Percentiles rank a stretch among this genome's conserved stretches.
phyloP scores from a whole-genome alignment of 2,113 vertebrate species.

The Ptilonorhynchus violaceus region DNA sequence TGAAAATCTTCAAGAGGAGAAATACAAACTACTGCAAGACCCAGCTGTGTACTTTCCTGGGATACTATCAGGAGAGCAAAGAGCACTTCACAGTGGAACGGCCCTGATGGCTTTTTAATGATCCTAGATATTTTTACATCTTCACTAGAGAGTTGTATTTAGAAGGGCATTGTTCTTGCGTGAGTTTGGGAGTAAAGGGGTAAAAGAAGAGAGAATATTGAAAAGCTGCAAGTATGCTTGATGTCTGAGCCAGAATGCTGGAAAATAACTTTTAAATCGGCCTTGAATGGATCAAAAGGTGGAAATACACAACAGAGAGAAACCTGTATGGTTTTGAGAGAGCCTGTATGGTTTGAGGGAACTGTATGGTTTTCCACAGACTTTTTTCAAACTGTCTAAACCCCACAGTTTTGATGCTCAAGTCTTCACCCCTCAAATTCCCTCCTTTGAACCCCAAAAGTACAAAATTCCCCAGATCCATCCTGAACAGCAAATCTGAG shows the following conservation, averaged over 20 bases:
- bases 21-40: background rate
- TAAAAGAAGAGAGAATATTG: background rate
- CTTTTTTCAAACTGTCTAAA: background rate
- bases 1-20: background rate
- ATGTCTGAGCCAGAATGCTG: background rate
- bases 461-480: background rate
- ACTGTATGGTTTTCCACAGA: background rate
- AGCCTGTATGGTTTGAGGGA: background rate
- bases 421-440: background rate
- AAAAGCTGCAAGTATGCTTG: background rate
- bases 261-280: background rate
- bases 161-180: background rate
- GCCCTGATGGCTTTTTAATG: slow-evolving; percentile 25
- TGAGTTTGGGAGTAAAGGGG: background rate
- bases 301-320: background rate
- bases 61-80: background rate
- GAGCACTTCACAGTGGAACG: background rate
- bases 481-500: background rate
- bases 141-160: background rate
- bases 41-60: background rate
- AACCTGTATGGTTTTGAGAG: background rate
- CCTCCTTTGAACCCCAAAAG: background rate
- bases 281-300: background rate
- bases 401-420: fast-evolving
- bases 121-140: background rate